Base-by-base conservation (phyloP, 2,113 vertebrate species). In the Regulus satrapa region DNA sequence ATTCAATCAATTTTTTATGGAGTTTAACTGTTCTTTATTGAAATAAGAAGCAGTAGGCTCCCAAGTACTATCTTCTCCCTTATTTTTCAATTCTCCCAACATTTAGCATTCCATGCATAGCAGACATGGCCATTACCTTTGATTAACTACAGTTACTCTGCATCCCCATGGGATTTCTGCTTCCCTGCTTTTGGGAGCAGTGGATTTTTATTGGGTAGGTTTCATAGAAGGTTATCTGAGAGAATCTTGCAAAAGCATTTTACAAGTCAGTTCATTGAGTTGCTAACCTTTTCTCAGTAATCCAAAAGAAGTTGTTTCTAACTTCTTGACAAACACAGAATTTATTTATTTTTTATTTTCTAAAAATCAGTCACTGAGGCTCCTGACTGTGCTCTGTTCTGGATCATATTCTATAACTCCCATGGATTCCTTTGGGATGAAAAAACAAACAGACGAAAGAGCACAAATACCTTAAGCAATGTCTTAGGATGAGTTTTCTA, bases 171-270 rank as follows among this genome's bases (percentile, higher is more conserved):
- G 78, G 92, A 36, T 4, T 94, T 66, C 61, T 59, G 51, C 48
- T 90, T 92, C 71, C 56, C 61, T 77, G 85, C 55, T 81, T 94
- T 92, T 86, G 82, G 85, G 85, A 92, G 28, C 48, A 77, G 74
- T 56, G 34, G 75, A 71, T 84, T 95, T 90, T 93, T 87, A 79
- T 38, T 62, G 41, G 48, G 46, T 54, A 86, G 66, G 36, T 40
- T 84, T 84, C 36, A 88, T 1, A 66, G 74, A 76, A 83, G 89
- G 36, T 38, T 28, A 56, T 69, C 55, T 83, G 29, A 48, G 68
- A 94, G 73, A 81, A 93, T 61, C 52, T 77, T 88, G 83, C 17
- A 79, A 93, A 89, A 95, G 63, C 34, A 74, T 63, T 90, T 85
- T 29, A 76, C 9, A 90, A 67, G 8, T 45, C 17, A 89, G n/a